Conservation (phyloP, 2,797 vertebrate species). For the Dendrocincla fuliginosa region DNA sequence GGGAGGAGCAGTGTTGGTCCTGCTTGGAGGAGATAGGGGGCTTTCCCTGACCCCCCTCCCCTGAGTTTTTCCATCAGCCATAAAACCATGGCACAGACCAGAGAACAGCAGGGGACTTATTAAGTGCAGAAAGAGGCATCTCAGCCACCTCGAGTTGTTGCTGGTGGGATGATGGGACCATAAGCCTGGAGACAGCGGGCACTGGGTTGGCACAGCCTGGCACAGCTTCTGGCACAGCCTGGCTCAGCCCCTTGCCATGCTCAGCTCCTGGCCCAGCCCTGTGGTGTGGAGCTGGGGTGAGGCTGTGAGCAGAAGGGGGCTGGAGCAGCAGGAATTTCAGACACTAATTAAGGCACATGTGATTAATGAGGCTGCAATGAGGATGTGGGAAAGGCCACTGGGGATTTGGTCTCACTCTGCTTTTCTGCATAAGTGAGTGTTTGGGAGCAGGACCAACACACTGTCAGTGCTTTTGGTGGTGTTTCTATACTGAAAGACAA, state of each 20-base stretch:
- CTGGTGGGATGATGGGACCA: neutral
- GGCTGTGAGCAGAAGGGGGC: neutral
- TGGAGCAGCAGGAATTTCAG: neutral
- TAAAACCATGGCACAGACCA: accelerated
- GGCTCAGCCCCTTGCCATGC: accelerated
- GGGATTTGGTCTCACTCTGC: neutral
- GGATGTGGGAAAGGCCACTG: neutral
- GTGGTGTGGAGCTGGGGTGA: neutral
- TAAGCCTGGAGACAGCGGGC: neutral
- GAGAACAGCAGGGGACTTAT: neutral
- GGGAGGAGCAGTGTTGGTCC: neutral
- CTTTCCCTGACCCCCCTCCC: no score
- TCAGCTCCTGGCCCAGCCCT: neutral
- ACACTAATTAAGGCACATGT: accelerated
- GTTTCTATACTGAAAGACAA: neutral
- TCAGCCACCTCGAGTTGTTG: accelerated
- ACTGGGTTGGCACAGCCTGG: neutral
- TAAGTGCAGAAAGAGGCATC: neutral
- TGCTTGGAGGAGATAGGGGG: no score
- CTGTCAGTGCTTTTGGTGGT: neutral
- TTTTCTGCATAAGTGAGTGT: neutral
- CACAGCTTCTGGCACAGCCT: neutral
- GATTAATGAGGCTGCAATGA: neutral
- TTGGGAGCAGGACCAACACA: neutral
- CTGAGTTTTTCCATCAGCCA: no score